phyloP scores from a whole-genome alignment of 2,113 vertebrate genomes.

The Lepus americanus region DNA sequence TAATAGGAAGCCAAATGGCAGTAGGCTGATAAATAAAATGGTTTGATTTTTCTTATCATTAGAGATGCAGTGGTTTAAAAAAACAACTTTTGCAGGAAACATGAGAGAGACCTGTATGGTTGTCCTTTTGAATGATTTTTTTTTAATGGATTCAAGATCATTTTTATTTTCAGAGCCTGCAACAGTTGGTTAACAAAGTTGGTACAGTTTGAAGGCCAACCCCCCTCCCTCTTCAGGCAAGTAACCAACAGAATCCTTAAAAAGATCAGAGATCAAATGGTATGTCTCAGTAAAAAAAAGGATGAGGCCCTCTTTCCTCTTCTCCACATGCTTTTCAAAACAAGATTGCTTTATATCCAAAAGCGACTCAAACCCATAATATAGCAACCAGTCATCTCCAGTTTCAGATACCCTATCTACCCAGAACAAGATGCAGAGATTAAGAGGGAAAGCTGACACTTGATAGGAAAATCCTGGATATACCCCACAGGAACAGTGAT shows the following conservation, averaged over 20 bases:
- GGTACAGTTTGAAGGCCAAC: background rate
- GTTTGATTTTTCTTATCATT: no score
- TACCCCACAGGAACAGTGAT: background rate
- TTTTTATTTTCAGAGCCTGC: conserved; percentile 68
- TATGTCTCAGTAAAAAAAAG: background rate
- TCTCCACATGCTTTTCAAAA: conserved; percentile 37
- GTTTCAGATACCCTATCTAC: conserved; percentile 22
- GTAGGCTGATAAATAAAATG: no score
- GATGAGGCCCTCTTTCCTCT: background rate
- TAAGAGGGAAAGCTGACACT: conserved; percentile 23
- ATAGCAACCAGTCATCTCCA: conserved; percentile 45
- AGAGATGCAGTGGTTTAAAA: no score
- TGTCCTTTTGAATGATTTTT: no score
- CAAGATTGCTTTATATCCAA: conserved; percentile 58
- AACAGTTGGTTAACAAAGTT: background rate
- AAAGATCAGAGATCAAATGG: background rate
- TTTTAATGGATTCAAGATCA: background rate
- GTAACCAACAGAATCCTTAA: background rate
- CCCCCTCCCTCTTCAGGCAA: background rate
- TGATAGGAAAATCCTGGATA: background rate
- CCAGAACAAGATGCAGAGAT: background rate
- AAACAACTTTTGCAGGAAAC: no score
- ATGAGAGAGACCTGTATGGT: no score
- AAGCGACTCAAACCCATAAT: conserved; percentile 72
- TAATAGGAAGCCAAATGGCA: no score